Evolutionary conservation across 2,113 vertebrate genomes (phyloP), one percentile per base, ranked within the genome.

Genomic region (Gila orcuttii): DNA sequence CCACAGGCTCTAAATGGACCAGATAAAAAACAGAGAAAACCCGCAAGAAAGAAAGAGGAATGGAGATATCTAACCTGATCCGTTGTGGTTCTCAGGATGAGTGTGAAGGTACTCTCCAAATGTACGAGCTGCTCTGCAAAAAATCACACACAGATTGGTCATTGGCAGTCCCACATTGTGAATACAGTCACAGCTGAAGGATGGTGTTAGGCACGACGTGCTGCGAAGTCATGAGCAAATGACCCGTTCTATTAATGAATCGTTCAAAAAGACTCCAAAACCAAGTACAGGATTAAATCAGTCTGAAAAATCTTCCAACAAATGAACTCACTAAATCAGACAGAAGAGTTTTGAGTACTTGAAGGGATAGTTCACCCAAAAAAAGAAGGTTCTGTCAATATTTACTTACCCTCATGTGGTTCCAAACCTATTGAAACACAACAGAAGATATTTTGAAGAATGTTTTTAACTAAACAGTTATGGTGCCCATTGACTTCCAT

Each of bases 31-130:
- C 31, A 45, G 45, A 69, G n/a, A 50, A 31, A 3, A 52, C 52
- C 39, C 2, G 23, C 28, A 11, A 42, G 47, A 52, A 52, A 57
- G 31, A 50, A 8, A 52, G 33, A 62, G 57, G 62, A 80, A 33
- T 52, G 50, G 9, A 71, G 89, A 69, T 69, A n/a, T 52, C 95
- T 95, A 95, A 99, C 97, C 98, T 98, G 98, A 98, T 92, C 97
- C 97, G 90, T 97, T 98, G 87, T 94, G 93, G 90, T 95, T 95
- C 89, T 99, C 97, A 11, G 97, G 97, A 90, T 98, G 97, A 88
- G 95, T 96, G 93, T 98, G 97, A 93, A 99, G 96, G 91, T 98
- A 99, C 89, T 99, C 98, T 94, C 97, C 97, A 91, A 99, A 99
- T 87, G 97, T 97, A 93, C 96, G 95, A 25, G 97, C 97, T 90